Evolutionary conservation across 2,888 invertebrate species (phyloP), one percentile per base, ranked within the genome.

Genomic region (Balanococcus diminutus): DNA sequence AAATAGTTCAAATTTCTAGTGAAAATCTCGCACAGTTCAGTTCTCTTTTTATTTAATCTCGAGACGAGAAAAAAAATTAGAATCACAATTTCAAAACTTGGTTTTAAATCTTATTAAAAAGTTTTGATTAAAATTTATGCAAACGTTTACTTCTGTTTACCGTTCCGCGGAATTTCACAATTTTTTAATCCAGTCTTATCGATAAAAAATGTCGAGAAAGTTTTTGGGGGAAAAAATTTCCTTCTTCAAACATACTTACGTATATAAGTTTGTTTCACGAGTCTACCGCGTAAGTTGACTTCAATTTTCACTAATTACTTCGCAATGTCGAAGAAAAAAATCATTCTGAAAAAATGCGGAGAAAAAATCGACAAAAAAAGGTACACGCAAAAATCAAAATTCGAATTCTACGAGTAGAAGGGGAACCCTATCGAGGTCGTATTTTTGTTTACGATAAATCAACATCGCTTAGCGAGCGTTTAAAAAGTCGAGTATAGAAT

Each of bases 121-220:
- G 61, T 67, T 67, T 67, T 67, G 61, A 67, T 75, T 75, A 75
- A 31, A 75, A 75, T 75, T 31, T 32, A 32, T 75, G 32, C 11
- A 75, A 75, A 75, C 32, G n/a, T 75, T 75, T 75, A 75, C 36
- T 75, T 32, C 31, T 75, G 75, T 75, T 75, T 75, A 75, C 75
- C 75, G 75, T 75, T 75, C 32, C 75, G 32, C 36, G 75, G n/a
- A 75, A 75, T 75, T 75, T 32, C 32, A 75, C 75, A 36, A 75
- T 75, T 75, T 75, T 67, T 75, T 75, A 75, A 75, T 75, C 75
- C 19, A 9, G 8, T 67, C 61, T 67, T 67, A 67, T 67, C 61
- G 61, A 67, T 75, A 75, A 75, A 75, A 75, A 75, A 75, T 75
- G 75, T 75, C 36, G 32, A 32, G 22, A 75, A 51, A 51, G 3